Base-by-base conservation (phyloP, 1,140 invertebrate species). In the Zaprionus gabonicus region DNA sequence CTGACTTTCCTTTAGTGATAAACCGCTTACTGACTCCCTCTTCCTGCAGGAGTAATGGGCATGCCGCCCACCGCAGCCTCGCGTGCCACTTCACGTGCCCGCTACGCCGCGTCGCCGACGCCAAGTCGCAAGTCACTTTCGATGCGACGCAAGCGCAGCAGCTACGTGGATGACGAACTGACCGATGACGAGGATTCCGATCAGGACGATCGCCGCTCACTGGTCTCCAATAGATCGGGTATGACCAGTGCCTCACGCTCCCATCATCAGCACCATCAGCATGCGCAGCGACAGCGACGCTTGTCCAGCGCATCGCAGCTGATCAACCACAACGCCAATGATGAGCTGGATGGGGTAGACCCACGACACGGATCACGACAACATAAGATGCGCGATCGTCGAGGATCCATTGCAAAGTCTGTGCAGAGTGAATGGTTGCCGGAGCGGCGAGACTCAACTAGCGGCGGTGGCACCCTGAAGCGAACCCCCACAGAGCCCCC, bases 71-170 rank as follows among this genome's bases (percentile, higher is more conserved):
- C 81, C 15, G 76, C 84, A 81, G 93, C 46, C 87, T 94, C 93
- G 66, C 78, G 93, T 91, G 94, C 93, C 76, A 94, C 86, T 63
- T 95, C 85, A 59, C 93, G 93, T 84, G 93, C 92, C 3, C 94
- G 95, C 1, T 90, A 82, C 25, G 71, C 81, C 4, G 93, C 94
- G 0, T 96, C 96, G 0, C 96, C 96, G 0, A 95, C 96, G 0
- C 94, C 95, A 25, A 96, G 96, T 75, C 94, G 95, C 27, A 95
- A 95, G 76, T 96, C 95, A 0, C 86, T 94, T 10, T 87, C 93
- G 7, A 94, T 93, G 91, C 93, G 87, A 46, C 91, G 62, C 80
- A 93, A 75, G 92, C 93, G 49, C 78, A 93, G 12, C 82, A 93
- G 76, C 93, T 94, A 65, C 92, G 27, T 93, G 74, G 58, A 94